Percentiles rank a stretch among this genome's conserved stretches.
phyloP scores from a whole-genome alignment of 2,888 invertebrate genomes.

The Drosophila ezoana region DNA sequence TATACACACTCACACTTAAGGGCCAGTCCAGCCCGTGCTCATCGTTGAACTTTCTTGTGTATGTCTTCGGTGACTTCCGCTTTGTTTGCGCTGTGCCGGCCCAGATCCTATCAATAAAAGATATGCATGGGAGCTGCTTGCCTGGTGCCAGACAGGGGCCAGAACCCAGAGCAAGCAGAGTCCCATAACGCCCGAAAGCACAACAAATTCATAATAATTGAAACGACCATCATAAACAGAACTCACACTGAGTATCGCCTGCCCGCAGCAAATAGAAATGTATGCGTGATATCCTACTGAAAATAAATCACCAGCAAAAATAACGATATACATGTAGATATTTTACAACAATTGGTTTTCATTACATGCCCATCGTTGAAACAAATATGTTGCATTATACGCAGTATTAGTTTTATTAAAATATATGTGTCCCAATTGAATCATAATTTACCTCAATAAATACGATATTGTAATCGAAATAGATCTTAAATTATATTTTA shows the following conservation, averaged over 20 bases:
- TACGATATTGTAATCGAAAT: not conserved
- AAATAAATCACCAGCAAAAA: conserved; percentile 22
- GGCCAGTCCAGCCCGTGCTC: conserved; percentile 4
- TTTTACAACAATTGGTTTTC: not conserved
- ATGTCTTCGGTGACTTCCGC: conserved; percentile 59
- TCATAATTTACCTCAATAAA: conserved; percentile 8
- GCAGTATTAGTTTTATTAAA: not conserved
- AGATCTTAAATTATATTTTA: not conserved
- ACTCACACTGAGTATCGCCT: not conserved
- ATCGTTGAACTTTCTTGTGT: conserved; percentile 18
- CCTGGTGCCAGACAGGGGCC: conserved; percentile 12
- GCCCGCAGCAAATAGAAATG: conserved; percentile 44
- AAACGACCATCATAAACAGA: conserved; percentile 32
- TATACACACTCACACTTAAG: not conserved
- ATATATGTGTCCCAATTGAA: conserved; percentile 9
- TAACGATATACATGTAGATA: conserved; percentile 3
- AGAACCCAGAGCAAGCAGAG: not conserved
- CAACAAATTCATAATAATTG: conserved; percentile 61
- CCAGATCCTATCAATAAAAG: conserved; percentile 66
- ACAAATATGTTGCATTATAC: not conserved
- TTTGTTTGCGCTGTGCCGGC: conserved; percentile 56
- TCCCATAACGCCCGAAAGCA: conserved; percentile 11
- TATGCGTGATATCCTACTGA: conserved; percentile 30
- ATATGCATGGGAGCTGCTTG: conserved; percentile 37
- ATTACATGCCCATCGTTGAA: not conserved